Evolutionary conservation across 2,113 vertebrate genomes (phyloP), one percentile per base, ranked within the genome.

Genomic region (Planiliza haematocheilus): DNA sequence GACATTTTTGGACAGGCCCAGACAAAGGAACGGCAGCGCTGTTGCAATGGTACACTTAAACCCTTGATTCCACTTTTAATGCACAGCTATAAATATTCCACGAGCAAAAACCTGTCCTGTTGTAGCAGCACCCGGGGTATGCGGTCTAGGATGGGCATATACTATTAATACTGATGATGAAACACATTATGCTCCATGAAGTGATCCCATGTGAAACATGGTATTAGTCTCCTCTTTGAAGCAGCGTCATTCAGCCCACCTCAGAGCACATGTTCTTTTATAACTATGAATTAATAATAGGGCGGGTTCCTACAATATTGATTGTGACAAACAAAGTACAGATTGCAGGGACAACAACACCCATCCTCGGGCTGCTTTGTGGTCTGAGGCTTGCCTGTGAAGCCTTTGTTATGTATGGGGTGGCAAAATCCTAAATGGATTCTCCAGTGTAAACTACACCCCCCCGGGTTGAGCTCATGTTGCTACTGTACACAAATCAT

Each of bases 81-180:
- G 91, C 90, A 91, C 86, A 84, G 89, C 91, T 94, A 93, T 94
- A 93, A 94, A 94, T 94, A 93, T 93, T 93, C 84, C 86, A 83
- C 91, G 30, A 60, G 91, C 88, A 92, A 69, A 90, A 91, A 92
- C 86, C 92, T 91, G 90, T 85, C 90, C 80, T 77, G 87, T 79
- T 84, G 86, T 49, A 81, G 81, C 82, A 82, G 90, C 85, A 50
- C 86, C 85, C 83, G 34, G 79, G 74, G 88, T 75, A 90, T 89
- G 89, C 71, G n/a, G 82, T 51, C 75, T 45, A 76, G 74, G 81
- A 83, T 76, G 62, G 80, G 81, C 78, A 53, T 81, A 70, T 79
- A 87, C 91, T 90, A 89, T 91, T 91, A 92, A 92, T 91, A 92
- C 85, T 71, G 80, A 75, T 76, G 76, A 84, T 83, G 88, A 86